A percentile compares a stretch with the other conserved stretches of the same genome.
Conservation (phyloP, 2,797 vertebrate species). For the Pangasius krempfi region DNA sequence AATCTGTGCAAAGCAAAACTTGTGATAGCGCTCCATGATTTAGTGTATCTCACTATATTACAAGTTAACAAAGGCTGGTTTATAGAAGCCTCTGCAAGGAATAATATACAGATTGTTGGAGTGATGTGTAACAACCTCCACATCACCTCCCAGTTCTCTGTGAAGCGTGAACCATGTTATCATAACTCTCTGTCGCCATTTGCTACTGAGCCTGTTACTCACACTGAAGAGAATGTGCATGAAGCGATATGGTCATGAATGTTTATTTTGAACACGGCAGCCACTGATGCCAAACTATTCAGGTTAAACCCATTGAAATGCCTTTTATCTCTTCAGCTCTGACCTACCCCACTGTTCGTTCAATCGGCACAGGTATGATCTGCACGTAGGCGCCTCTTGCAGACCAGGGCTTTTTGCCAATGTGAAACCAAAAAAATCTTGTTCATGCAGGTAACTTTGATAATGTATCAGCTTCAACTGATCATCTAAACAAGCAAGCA, state of each 20-base stretch:
- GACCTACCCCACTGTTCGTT: slow-evolving; percentile 51
- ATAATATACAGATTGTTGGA: slow-evolving; percentile 17
- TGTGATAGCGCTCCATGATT: slow-evolving; percentile 10
- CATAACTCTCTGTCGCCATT: slow-evolving; percentile 32
- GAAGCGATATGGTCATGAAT: slow-evolving; percentile 54
- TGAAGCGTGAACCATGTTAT: slow-evolving; percentile 47
- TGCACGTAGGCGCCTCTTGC: slow-evolving; percentile 66
- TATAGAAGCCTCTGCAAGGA: slow-evolving; percentile 11
- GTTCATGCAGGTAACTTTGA: slow-evolving; percentile 68
- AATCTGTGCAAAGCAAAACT: neutral
- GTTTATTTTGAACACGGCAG: slow-evolving; percentile 63
- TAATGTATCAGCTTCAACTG: slow-evolving; percentile 64
- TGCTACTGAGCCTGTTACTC: slow-evolving; percentile 44
- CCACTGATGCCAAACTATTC: slow-evolving; percentile 63
- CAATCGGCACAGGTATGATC: slow-evolving; percentile 55
- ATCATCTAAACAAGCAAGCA: slow-evolving; percentile 65
- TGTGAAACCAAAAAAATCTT: slow-evolving; percentile 52
- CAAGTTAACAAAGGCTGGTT: slow-evolving; percentile 9
- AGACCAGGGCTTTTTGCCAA: slow-evolving; percentile 58
- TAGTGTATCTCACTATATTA: neutral
- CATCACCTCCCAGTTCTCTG: slow-evolving; percentile 21
- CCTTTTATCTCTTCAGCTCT: slow-evolving; percentile 56
- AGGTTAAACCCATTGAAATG: slow-evolving; percentile 63
- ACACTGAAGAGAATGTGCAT: slow-evolving; percentile 48
- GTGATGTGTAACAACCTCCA: slow-evolving; percentile 38